Evolutionary conservation across 2,113 vertebrate species (phyloP), one percentile per base, ranked within the genome.

Genomic region (Phrynosoma blainvillii): DNA sequence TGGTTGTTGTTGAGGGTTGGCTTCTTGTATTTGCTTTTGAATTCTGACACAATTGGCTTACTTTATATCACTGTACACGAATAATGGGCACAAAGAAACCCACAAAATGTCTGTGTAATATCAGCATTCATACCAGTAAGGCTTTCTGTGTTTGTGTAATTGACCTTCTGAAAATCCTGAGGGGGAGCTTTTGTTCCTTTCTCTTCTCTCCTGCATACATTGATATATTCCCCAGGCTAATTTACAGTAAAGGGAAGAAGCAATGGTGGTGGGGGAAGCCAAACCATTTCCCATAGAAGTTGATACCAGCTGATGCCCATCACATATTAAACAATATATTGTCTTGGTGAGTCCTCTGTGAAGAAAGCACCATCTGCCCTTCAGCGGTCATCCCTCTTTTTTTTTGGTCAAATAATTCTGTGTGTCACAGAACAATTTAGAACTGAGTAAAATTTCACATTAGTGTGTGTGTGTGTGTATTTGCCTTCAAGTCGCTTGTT

Each of bases 101-200:
- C 59, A 65, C 54, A 30, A 80, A 85, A 52, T 16, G 6, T 23
- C 79, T 13, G 36, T 16, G 36, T 70, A 84, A 5, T 27, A 56
- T 66, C 71, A 32, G n/a, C 52, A 82, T 25, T 56, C 30, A 76
- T 20, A 62, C 36, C 84, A 20, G 36, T 40, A 10, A 68, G 79
- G 30, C 56, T 77, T 56, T 82, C 54, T 88, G 42, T 85, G 18
- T 90, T 85, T 83, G 27, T 27, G 66, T 79, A 88, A 62, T 75
- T 84, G 66, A 75, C 65, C 36, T 91, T 79, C 30, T 75, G 25
- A 30, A 66, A 84, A 2, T 82, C 85, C 75, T 78, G 30, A 82
- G 42, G 5, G 54, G 32, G 5, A 42, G 5, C 12, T 54, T 79
- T 79, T 79, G 47, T 11, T 25, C 47, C n/a, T 13, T 81, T 56